Conservation (phyloP, 2,797 vertebrate species). For the Poeciliopsis paucimaculata region DNA sequence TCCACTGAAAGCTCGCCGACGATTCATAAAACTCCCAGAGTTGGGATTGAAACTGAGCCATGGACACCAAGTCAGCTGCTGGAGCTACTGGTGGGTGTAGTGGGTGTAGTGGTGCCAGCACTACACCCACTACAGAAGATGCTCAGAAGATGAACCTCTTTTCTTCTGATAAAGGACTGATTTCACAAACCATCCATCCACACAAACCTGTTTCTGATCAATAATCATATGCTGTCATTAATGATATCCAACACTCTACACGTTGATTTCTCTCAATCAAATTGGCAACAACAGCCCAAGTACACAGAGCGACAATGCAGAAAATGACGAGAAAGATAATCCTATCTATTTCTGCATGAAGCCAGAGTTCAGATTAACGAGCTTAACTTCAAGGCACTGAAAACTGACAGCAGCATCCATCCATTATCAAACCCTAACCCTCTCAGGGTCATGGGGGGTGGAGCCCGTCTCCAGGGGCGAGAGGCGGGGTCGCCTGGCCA, state of each 20-base stretch:
- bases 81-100: not conserved
- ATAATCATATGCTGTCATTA: not conserved
- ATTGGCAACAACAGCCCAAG: too few species aligned
- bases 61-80: constrained; percentile 2
- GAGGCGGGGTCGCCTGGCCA: too few species aligned
- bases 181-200: not conserved
- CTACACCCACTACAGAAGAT: too few species aligned
- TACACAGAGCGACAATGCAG: not conserved
- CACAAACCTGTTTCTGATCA: not conserved
- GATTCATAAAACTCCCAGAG: constrained; percentile 73
- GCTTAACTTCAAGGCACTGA: too few species aligned
- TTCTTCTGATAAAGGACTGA: not conserved
- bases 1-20: constrained; percentile 56
- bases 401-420: too few species aligned
- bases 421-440: too few species aligned
- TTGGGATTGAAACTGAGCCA: constrained; percentile 54
- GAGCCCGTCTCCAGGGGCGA: too few species aligned
- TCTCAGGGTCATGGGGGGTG: too few species aligned
- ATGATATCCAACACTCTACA: not conserved
- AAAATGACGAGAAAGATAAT: not conserved
- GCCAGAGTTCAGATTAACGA: too few species aligned
- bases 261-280: not conserved
- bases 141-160: too few species aligned
- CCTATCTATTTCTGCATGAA: not conserved
- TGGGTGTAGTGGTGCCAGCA: too few species aligned